These are phyloP conservation scores for Cephus spinipes DNA, from an alignment of 2,888 invertebrate genomes.

Conservation along the genomic window DNA sequence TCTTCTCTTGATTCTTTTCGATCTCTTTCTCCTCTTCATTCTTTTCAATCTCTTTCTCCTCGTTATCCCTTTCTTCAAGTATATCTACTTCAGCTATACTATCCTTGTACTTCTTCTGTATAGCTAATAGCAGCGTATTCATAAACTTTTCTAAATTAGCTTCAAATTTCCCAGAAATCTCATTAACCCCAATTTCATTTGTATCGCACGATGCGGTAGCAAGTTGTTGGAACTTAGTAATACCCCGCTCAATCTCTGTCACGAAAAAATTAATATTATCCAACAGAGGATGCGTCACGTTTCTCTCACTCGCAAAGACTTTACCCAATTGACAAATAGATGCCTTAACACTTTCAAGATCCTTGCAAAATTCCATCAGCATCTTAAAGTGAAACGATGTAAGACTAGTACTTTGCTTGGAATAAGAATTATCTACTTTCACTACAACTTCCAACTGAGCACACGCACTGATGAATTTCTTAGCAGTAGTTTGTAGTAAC, in stretches of 20 bases:
- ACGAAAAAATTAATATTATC: constrained; percentile 44
- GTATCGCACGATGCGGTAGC: constrained; percentile 54
- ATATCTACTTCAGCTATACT: constrained; percentile 56
- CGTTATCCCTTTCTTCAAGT: constrained; percentile 57
- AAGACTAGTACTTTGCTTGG: constrained; percentile 26
- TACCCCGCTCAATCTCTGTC: constrained; percentile 29
- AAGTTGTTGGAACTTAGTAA: constrained; percentile 45
- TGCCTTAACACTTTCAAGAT: constrained; percentile 31
- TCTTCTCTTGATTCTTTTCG: constrained; percentile 63
- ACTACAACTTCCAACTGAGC: constrained; percentile 17
- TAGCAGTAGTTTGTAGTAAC: constrained; percentile 33
- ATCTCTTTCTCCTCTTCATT: constrained; percentile 56
- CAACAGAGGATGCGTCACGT: constrained; percentile 52
- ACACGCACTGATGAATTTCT: constrained; percentile 31
- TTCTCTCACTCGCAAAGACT: constrained; percentile 33
- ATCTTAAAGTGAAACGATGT: constrained; percentile 45
- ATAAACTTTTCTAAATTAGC: constrained; percentile 67
- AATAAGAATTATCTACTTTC: background rate
- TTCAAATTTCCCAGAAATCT: constrained; percentile 50
- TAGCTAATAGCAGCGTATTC: constrained; percentile 69
- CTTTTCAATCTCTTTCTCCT: constrained; percentile 55
- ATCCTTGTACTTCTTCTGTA: constrained; percentile 74
- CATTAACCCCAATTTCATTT: constrained; percentile 54
- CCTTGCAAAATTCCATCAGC: constrained; percentile 37
- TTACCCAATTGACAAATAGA: constrained; percentile 31